These are phyloP conservation scores for Ceratitis capitata DNA, from an alignment of 1,140 invertebrate genomes.

Conservation along the genomic window DNA sequence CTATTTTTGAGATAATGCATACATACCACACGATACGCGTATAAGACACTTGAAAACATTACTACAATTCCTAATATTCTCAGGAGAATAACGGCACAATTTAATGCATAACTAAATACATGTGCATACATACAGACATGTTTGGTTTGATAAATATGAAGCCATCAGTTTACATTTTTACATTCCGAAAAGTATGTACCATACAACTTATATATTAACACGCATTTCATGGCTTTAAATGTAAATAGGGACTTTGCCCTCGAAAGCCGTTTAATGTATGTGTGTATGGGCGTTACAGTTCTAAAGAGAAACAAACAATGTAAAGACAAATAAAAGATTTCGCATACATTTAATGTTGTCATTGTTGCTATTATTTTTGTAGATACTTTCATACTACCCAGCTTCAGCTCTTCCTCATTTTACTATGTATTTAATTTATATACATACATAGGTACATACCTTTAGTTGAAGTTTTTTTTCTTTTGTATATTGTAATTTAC, in stretches of 20 bases:
- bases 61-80: background rate
- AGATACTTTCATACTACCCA: background rate
- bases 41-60: background rate
- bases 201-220: background rate
- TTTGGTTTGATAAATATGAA: no score
- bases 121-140: no score
- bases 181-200: no score
- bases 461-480: background rate
- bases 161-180: no score
- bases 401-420: background rate
- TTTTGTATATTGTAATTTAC: background rate
- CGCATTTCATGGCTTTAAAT: background rate
- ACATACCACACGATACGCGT: background rate
- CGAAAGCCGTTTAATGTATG: background rate
- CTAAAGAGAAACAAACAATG: background rate
- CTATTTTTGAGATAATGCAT: background rate
- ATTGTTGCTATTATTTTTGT: background rate
- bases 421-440: background rate
- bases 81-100: no score
- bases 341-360: background rate
- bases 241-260: constrained; percentile 15
- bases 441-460: no score
- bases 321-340: background rate
- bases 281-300: no score
- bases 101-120: no score